A percentile compares a stretch with the other conserved stretches of the same genome.
Evolutionary conservation across 2,797 vertebrate species (phyloP).

Genomic region (Parambassis ranga): DNA sequence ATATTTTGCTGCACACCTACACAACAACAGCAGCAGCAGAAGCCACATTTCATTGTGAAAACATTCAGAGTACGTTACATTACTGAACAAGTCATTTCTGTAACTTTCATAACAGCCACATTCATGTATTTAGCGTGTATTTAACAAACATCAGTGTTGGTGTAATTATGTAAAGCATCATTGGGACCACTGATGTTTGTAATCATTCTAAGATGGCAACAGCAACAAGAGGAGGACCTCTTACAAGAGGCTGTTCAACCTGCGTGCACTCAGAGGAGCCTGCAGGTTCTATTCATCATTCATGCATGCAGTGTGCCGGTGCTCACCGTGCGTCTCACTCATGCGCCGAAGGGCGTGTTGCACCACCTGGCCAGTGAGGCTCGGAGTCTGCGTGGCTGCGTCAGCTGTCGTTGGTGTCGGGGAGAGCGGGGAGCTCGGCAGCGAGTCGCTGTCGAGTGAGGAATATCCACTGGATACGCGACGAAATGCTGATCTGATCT

Average conservation of each 20-base stretch:
- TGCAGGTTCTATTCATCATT: not conserved
- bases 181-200: too few relatives aligned
- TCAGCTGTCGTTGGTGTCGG: conserved; percentile 71
- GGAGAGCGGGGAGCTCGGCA: conserved; percentile 83
- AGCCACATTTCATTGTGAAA: conserved; percentile 9
- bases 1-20: conserved; percentile 39
- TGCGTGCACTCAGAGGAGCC: not conserved
- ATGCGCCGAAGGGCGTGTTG: conserved; percentile 72
- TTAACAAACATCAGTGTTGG: too few relatives aligned
- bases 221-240: too few relatives aligned
- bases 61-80: not conserved
- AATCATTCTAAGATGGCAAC: too few relatives aligned
- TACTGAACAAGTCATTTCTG: not conserved
- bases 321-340: conserved; percentile 73
- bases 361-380: conserved; percentile 83
- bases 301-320: not conserved
- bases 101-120: conserved; percentile 1
- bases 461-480: conserved; percentile 92
- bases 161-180: too few relatives aligned
- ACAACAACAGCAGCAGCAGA: conserved; percentile 15
- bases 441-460: conserved; percentile 88
- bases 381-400: conserved; percentile 90
- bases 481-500: conserved; percentile 80
- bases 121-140: not conserved
- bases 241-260: too few relatives aligned